Evolutionary conservation across 2,113 vertebrate genomes (phyloP), one percentile per base, ranked within the genome.

Genomic region (Tricholaema leucomelas): DNA sequence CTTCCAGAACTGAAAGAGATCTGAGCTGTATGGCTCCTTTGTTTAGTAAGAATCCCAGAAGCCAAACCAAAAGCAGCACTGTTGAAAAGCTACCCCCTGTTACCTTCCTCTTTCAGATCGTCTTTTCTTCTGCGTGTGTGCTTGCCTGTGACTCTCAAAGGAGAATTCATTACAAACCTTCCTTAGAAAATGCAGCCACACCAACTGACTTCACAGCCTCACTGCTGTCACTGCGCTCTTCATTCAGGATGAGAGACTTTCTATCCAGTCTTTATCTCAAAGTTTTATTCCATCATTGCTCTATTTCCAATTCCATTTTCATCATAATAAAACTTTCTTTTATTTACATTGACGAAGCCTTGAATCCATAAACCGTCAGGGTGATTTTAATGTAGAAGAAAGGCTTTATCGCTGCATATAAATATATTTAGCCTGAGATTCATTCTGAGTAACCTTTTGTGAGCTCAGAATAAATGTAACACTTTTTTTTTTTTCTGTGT

Each of bases 351-450:
- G 75, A 48, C 52, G 75, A 91, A 92, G 67, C 38, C 81, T 81
- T 95, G 92, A 94, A 89, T 94, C 93, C 78, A 89, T 94, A 91
- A 94, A 87, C 72, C 73, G 48, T 66, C 87, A 92, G 74, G 73
- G 54, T 80, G 78, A 92, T 94, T 94, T 92, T 74, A 91, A 87
- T 92, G 81, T 91, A 92, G 72, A 93, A 93, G 82, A 80, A 94
- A 85, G 78, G 52, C 76, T 94, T 93, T 95, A 92, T 93, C 89
- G 44, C 81, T 80, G 72, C 85, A 91, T 91, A 95, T 85, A 95
- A 96, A 96, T 95, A 91, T 74, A 89, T 92, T 96, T 92, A 95
- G 91, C 91, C 79, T 52, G 67, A 91, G 75, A 80, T 91, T 96
- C 69, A 46, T 92, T 93, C 85, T 11, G 15, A 83, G 69, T 84